Evolutionary conservation across 1,140 invertebrate genomes (phyloP), one percentile per base, ranked within the genome.

Genomic region (Zaprionus davidi): DNA sequence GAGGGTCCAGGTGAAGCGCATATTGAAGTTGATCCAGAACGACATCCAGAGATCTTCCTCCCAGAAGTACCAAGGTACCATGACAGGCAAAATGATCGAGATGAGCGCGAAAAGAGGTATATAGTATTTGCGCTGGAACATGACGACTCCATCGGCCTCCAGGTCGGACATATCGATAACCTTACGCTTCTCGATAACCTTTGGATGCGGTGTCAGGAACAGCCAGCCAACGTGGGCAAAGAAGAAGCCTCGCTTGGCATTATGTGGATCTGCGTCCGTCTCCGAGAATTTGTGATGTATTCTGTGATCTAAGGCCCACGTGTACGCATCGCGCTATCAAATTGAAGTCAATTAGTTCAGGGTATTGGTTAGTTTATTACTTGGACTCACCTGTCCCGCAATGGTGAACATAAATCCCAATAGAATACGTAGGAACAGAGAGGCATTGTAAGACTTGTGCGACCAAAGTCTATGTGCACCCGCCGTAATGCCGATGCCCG

Each of bases 381-480:
- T 31, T 17, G 3, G 9, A 79, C 76, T 64, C n/a, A 92, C 91
- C 90, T 97, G 96, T 63, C 96, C 96, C 44, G 97, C 95, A 7
- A 96, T 92, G 12, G 95, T 95, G 78, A 96, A 96, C 68, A 95
- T 94, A 11, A 96, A 72, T 22, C 95, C 93, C 6, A 98, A 88
- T 53, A 98, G 92, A 3, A 97, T 93, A 77, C 96, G 93, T 15
- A 98, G 90, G 0, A 96, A 97, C 41, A 95, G 76, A 71, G 94
- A 96, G 1, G 97, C 97, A 92, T 97, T 97, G 92, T 96, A 98
- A 1, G 97, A 94, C 53, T 95, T 94, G 92, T 98, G 97, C 4
- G 96, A 94, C 96, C 97, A 98, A 3, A 97, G 94, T 9, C 97
- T 94, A 93, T 98, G 97, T 1, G 94, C 96, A 12, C 97, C 97